Evolutionary conservation across 2,113 vertebrate species (phyloP).

Genomic region (Stomatorhinus ivindoensis): DNA sequence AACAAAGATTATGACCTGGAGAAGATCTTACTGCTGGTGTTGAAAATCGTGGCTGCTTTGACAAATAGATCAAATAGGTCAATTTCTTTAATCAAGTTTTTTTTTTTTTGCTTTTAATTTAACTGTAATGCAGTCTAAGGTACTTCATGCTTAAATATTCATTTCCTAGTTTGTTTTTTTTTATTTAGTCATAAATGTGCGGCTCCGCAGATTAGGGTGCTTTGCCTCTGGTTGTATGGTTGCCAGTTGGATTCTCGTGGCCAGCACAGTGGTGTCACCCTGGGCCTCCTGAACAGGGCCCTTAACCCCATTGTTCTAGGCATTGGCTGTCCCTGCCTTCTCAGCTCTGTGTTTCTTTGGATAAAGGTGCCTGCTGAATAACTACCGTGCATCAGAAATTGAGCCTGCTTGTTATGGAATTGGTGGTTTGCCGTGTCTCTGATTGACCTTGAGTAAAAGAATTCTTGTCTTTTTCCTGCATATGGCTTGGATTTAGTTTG

Average conservation of each 20-base stretch:
- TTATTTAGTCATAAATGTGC: background rate
- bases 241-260: background rate
- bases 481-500: background rate
- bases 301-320: background rate
- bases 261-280: background rate
- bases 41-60: background rate
- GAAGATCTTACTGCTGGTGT: background rate
- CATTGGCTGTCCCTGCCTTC: background rate
- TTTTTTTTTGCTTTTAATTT: background rate
- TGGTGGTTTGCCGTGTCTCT: background rate
- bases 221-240: background rate
- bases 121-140: background rate
- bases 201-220: background rate
- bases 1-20: background rate
- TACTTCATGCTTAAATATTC: background rate
- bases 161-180: background rate
- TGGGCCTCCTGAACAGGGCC: background rate
- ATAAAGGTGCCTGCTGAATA: background rate
- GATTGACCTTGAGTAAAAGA: background rate
- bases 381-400: background rate
- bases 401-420: background rate
- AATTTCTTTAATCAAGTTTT: background rate
- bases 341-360: background rate
- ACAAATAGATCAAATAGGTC: background rate
- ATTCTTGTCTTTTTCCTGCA: background rate